Evolutionary conservation across 2,888 invertebrate genomes (phyloP).

Genomic region (Drosophila prostipennis): DNA sequence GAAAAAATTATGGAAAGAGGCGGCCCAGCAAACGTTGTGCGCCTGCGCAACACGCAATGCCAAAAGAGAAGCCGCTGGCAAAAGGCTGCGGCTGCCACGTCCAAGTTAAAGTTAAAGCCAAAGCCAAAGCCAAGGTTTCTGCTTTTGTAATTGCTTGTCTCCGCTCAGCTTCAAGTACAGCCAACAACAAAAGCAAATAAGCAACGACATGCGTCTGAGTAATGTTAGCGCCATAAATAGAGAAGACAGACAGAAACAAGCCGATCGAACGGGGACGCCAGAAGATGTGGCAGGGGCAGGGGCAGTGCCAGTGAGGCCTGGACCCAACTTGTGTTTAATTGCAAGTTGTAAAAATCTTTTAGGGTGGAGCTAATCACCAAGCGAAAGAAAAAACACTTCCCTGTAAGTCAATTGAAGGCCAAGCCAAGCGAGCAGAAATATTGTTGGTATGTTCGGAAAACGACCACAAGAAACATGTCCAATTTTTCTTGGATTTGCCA

Average conservation of each 20-base stretch:
- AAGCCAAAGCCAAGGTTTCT: conserved; percentile 51
- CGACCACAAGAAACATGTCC: too few relatives aligned
- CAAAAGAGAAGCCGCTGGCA: conserved; percentile 58
- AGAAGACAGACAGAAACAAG: conserved; percentile 19
- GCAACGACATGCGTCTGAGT: conserved; percentile 36
- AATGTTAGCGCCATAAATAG: conserved; percentile 55
- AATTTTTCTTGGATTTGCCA: too few relatives aligned
- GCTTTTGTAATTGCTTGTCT: conserved; percentile 45
- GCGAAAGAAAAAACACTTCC: conserved; percentile 9
- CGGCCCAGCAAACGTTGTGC: conserved; percentile 38
- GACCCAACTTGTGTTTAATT: conserved; percentile 39
- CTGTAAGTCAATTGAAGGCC: conserved; percentile 28
- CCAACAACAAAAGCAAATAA: conserved; percentile 10
- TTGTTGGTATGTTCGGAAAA: background rate
- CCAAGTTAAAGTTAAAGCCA: conserved; percentile 36
- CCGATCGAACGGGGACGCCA: conserved; percentile 1
- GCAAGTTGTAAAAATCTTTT: conserved; percentile 50
- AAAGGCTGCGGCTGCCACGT: conserved; percentile 4
- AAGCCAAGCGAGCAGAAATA: conserved; percentile 16
- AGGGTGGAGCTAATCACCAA: conserved; percentile 48
- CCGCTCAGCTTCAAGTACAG: conserved; percentile 45
- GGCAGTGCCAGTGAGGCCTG: conserved; percentile 4
- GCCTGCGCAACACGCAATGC: conserved; percentile 77
- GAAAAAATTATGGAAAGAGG: conserved; percentile 25
- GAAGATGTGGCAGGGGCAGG: background rate